Evolutionary conservation across 2,888 invertebrate species (phyloP), one percentile per base, ranked within the genome.

Genomic region (Drosophila suboccidentalis): DNA sequence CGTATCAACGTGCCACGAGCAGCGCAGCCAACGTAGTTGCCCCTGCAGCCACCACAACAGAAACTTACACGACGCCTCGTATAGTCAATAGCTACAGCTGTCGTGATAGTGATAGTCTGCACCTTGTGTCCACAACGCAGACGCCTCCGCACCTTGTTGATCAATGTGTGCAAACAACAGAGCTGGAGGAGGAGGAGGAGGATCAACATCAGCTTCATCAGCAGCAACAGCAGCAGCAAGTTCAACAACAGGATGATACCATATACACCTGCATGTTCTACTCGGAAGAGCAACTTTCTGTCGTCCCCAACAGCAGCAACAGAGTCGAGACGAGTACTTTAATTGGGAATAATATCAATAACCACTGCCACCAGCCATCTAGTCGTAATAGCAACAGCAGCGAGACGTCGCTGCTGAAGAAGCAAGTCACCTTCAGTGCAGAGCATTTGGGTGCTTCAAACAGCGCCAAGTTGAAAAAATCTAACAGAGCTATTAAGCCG

Each of bases 51-150:
- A 17, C 53, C 15, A 46, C 36, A 0, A 46, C 62, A 39, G 60
- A 64, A 15, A 71, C 66, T 13, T 80, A 80, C 36, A 74, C 72
- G 13, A 53, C 87, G 50, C 87, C 87, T 17, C 76, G 87, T 26
- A 90, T 89, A 43, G 87, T 87, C 1, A 82, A 90, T 10, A 83
- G 79, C 60, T 90, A 83, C 36, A 85, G 85, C 26, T 85, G 77
- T 36, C 85, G 87, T n/a, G 29, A 29, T 2, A 68, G 79, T 13
- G 86, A 90, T 55, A 90, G 88, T 50, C 50, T 89, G 13, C 89
- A 88, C 46, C 55, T 90, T 32, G 80, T 87, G 44, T 74, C 87
- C 3, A 89, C 87, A 5, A 81, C 89, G 5, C 79, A 90, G 15
- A 55, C 66, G 5, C 64, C 83, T 6, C 63, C 84, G 3, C 78